Evolutionary conservation across 2,888 invertebrate genomes (phyloP).

Genomic region (Caenorhabditis sp.): DNA sequence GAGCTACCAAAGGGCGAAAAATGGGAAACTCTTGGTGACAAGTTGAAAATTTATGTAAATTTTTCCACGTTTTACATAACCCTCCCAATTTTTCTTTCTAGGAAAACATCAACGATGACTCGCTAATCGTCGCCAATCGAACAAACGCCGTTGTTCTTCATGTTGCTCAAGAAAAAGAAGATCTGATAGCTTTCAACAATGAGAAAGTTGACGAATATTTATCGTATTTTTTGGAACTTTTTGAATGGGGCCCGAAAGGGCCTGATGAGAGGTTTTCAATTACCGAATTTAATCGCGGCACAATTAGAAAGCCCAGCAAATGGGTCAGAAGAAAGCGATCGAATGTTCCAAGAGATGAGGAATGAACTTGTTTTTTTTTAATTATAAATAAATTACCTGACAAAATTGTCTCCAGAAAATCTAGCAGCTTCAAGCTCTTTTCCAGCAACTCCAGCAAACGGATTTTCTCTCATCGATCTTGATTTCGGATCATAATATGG

Average conservation of each 20-base stretch:
- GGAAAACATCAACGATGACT: background rate
- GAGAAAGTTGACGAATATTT: background rate
- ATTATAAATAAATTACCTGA: conserved; percentile 68
- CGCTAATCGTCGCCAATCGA: background rate
- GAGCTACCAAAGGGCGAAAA: too few species aligned
- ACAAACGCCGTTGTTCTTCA: background rate
- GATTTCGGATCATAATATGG: conserved; percentile 99
- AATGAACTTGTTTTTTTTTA: too few species aligned
- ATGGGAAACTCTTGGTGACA: too few species aligned
- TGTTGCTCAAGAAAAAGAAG: background rate
- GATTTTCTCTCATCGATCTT: conserved; percentile 96
- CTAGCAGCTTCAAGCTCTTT: conserved; percentile 67
- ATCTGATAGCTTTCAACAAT: background rate
- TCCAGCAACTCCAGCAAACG: conserved; percentile 76
- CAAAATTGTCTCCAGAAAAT: conserved; percentile 95
- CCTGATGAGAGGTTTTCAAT: background rate
- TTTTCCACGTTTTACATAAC: too few species aligned
- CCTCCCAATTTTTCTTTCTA: background rate
- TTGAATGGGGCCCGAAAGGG: background rate
- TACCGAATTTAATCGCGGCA: background rate
- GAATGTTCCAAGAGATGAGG: background rate
- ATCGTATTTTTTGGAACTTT: background rate
- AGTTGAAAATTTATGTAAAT: too few species aligned
- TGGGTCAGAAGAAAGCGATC: background rate
- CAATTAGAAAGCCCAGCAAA: too few species aligned